Conservation (phyloP, 2,888 invertebrate species). For the Erpobdella octoculata region DNA sequence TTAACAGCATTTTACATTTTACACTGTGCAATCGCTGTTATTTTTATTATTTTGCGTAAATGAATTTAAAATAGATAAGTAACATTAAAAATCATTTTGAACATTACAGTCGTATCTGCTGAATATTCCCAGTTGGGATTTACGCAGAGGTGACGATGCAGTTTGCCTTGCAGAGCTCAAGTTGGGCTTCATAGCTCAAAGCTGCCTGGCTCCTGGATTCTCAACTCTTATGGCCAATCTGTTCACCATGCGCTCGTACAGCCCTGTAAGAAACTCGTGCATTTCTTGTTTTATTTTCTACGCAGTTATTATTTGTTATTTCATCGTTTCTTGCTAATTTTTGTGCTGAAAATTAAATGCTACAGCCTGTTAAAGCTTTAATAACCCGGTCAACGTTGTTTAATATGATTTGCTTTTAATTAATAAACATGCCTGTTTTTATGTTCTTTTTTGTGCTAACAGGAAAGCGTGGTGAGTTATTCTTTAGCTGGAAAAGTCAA, state of each 20-base stretch:
- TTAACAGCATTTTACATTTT: too few relatives aligned
- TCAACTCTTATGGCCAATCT: conserved; percentile 99
- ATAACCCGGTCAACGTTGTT: neutral
- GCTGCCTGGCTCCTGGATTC: conserved; percentile 93
- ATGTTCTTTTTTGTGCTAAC: neutral
- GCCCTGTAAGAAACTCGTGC: conserved; percentile 33
- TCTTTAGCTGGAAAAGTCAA: neutral
- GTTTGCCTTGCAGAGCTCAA: conserved; percentile 97
- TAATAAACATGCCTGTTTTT: neutral
- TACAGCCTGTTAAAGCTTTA: neutral
- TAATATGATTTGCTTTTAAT: neutral
- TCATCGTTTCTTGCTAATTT: neutral
- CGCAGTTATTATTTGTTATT: neutral
- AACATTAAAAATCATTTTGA: too few relatives aligned
- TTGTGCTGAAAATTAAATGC: neutral
- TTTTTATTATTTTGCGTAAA: too few relatives aligned
- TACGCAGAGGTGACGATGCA: conserved; percentile 99
- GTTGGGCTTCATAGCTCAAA: conserved; percentile 98
- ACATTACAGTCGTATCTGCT: conserved; percentile 81
- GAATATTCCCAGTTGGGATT: conserved; percentile 99
- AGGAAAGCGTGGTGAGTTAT: neutral
- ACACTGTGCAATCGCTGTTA: too few relatives aligned
- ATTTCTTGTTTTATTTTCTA: neutral
- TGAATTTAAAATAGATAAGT: too few relatives aligned
- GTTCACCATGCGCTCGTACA: conserved; percentile 56